Percentiles rank a stretch among this genome's conserved stretches.
These are phyloP conservation scores for Erebia epiphron DNA, from an alignment of 2,888 invertebrate species.

Conservation along the genomic window DNA sequence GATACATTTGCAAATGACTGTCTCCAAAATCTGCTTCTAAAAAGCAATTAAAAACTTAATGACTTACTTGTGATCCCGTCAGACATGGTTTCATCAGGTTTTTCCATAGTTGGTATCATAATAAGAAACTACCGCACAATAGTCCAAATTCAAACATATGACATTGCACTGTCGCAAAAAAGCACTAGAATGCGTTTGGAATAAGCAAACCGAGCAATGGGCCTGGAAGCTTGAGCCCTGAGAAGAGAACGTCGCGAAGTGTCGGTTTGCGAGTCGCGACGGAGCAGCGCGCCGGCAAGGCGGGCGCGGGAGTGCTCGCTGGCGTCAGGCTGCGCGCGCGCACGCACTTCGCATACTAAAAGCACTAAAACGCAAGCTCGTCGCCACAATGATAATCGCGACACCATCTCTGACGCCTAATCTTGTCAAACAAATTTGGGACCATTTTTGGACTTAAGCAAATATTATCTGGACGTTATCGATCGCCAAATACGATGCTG, in stretches of 20 bases:
- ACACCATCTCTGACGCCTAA: conserved; percentile 64
- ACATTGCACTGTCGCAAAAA: conserved; percentile 68
- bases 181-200: conserved; percentile 68
- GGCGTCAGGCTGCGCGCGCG: conserved; percentile 74
- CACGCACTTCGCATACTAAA: conserved; percentile 80
- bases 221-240: conserved; percentile 53
- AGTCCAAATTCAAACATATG: conserved; percentile 52
- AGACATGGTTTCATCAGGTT: conserved; percentile 52
- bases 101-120: conserved; percentile 42
- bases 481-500: conserved; percentile 62
- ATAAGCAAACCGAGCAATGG: conserved; percentile 46
- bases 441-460: conserved; percentile 49
- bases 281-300: conserved; percentile 50
- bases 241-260: conserved; percentile 59
- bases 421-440: conserved; percentile 69
- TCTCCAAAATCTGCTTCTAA: background rate
- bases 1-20: background rate
- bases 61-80: conserved; percentile 52
- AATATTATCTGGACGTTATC: conserved; percentile 70
- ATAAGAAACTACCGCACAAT: conserved; percentile 35
- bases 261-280: conserved; percentile 56
- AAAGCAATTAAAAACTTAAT: conserved; percentile 36
- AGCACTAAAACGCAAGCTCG: conserved; percentile 49
- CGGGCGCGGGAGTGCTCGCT: conserved; percentile 55
- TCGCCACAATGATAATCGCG: conserved; percentile 71